Evolutionary conservation across 2,888 invertebrate genomes (phyloP).

Genomic region (Agrilus mali): DNA sequence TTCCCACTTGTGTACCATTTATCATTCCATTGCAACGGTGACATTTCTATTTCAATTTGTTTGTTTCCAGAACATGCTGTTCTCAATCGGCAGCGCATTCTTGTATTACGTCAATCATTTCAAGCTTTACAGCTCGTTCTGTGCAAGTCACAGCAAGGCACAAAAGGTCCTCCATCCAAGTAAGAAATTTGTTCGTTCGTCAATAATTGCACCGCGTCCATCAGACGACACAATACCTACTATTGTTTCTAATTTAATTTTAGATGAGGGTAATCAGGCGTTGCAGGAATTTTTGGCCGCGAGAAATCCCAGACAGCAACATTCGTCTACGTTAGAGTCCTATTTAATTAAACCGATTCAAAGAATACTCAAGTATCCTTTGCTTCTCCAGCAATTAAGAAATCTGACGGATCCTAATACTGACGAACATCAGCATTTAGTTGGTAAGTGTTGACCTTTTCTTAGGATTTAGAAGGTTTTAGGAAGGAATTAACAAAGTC

Average conservation of each 20-base stretch:
- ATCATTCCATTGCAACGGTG: too few relatives aligned
- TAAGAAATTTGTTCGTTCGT: constrained; percentile 41
- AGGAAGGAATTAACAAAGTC: too few relatives aligned
- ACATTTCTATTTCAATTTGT: constrained; percentile 1
- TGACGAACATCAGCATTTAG: constrained; percentile 89
- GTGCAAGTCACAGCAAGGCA: constrained; percentile 96
- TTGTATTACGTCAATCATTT: constrained; percentile 97
- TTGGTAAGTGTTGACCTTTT: constrained; percentile 45
- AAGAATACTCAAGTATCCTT: constrained; percentile 92
- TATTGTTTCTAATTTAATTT: constrained; percentile 11
- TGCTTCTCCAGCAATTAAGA: constrained; percentile 86
- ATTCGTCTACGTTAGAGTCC: constrained; percentile 92
- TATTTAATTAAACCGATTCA: constrained; percentile 98
- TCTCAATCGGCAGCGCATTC: constrained; percentile 93
- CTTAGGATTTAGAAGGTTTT: too few relatives aligned
- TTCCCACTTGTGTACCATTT: too few relatives aligned
- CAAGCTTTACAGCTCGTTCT: constrained; percentile 97
- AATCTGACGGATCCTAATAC: constrained; percentile 86
- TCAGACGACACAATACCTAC: background rate
- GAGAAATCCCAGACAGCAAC: constrained; percentile 92
- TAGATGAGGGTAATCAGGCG: constrained; percentile 92
- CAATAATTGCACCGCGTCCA: background rate
- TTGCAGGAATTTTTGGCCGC: constrained; percentile 90
- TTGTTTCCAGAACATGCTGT: constrained; percentile 75
- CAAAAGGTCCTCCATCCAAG: constrained; percentile 97